These are phyloP conservation scores for Micropterix aruncella DNA, from an alignment of 2,888 invertebrate species.

Conservation along the genomic window DNA sequence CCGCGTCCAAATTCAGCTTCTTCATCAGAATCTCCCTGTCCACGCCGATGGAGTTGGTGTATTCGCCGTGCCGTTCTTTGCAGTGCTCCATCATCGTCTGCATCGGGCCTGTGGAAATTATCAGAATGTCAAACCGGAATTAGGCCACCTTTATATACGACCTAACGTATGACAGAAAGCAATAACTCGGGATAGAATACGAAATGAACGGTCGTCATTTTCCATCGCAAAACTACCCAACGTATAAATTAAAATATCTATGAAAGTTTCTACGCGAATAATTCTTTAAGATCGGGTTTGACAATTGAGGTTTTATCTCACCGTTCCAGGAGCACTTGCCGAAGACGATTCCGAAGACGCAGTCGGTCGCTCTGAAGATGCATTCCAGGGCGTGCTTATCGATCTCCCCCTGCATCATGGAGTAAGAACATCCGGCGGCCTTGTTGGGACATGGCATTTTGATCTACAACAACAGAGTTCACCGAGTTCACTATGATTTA, in stretches of 20 bases:
- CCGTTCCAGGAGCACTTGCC: conserved; percentile 7
- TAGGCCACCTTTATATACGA: too few species aligned
- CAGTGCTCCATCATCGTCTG: conserved; percentile 4
- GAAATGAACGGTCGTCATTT: too few species aligned
- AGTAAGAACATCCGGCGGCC: conserved; percentile 4
- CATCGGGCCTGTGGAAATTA: conserved; percentile 3
- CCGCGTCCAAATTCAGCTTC: conserved; percentile 4
- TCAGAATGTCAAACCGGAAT: too few species aligned
- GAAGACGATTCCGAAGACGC: conserved; percentile 4
- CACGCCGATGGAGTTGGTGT: conserved; percentile 2
- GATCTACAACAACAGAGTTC: conserved; percentile 5
- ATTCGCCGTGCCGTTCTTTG: conserved; percentile 2
- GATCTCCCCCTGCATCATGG: background rate
- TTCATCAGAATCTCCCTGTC: conserved; percentile 4
- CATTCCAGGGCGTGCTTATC: conserved; percentile 4
- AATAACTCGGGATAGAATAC: too few species aligned
- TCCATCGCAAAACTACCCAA: too few species aligned
- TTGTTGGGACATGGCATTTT: conserved; percentile 4
- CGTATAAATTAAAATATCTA: too few species aligned
- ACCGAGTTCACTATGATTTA: too few species aligned
- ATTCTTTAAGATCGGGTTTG: background rate
- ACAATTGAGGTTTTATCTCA: conserved; percentile 1
- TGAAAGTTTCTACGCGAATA: too few species aligned
- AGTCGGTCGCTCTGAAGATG: conserved; percentile 3
- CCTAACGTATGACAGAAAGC: too few species aligned